Conservation (phyloP, 2,797 vertebrate species). For the Lacerta viridis region DNA sequence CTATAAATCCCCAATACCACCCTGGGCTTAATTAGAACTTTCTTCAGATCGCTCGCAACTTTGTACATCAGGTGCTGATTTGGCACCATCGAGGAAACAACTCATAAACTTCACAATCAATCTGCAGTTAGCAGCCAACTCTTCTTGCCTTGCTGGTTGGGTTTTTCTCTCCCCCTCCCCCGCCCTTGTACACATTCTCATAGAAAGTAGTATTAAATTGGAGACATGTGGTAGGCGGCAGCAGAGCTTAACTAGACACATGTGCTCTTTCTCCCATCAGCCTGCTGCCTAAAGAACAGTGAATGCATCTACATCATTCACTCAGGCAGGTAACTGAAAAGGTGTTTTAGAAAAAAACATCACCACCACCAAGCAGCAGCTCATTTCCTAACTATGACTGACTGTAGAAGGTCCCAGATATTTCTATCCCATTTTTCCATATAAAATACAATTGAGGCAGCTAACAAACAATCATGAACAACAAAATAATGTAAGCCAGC, state of each 20-base stretch:
- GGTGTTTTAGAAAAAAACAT: conserved; percentile 33
- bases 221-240: conserved; percentile 66
- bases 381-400: background rate
- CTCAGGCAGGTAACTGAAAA: conserved; percentile 34
- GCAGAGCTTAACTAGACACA: conserved; percentile 66
- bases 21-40: conserved; percentile 75
- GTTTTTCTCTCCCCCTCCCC: conserved; percentile 44
- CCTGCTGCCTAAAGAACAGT: conserved; percentile 16
- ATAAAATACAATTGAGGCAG: too few species aligned
- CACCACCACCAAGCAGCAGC: background rate
- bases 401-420: background rate
- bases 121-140: conserved; percentile 71
- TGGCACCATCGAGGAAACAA: conserved; percentile 75
- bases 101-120: conserved; percentile 77
- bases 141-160: conserved; percentile 60
- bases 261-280: conserved; percentile 7
- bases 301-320: conserved; percentile 20
- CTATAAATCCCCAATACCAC: conserved; percentile 59
- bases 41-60: conserved; percentile 60
- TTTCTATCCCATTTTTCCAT: background rate
- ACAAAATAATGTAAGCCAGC: background rate
- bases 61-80: conserved; percentile 74
- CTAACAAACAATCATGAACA: background rate
- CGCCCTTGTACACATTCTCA: conserved; percentile 69
- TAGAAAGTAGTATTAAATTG: conserved; percentile 74